Conservation (phyloP, 1,140 invertebrate species). For the Trichonephila clavipes region DNA sequence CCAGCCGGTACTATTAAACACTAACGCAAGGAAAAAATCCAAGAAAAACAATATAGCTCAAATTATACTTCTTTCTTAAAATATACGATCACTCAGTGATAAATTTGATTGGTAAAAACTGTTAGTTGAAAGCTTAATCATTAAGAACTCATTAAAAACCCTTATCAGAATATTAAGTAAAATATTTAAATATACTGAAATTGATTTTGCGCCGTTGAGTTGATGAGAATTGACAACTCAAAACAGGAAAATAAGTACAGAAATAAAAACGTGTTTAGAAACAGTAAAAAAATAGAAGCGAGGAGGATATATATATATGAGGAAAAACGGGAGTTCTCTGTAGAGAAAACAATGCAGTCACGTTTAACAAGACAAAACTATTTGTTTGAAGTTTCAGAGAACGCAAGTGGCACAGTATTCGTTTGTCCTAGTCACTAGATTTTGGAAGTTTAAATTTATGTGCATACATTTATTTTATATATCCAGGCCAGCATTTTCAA, state of each 20-base stretch:
- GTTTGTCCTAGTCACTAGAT: neutral
- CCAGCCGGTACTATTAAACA: too few relatives aligned
- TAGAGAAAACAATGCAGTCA: constrained; percentile 46
- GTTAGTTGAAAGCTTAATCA: too few relatives aligned
- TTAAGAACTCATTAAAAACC: too few relatives aligned
- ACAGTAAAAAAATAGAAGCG: neutral
- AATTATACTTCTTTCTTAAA: too few relatives aligned
- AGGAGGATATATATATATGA: too few relatives aligned
- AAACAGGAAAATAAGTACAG: neutral
- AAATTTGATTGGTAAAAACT: too few relatives aligned
- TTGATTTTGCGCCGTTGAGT: neutral
- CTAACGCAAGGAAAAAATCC: too few relatives aligned
- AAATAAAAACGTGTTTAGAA: neutral
- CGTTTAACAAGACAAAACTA: neutral
- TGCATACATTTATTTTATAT: constrained; percentile 39
- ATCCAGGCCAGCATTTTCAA: constrained; percentile 4
- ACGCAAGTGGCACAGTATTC: constrained; percentile 23
- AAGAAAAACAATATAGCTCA: too few relatives aligned
- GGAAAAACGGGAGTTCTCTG: neutral
- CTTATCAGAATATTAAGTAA: too few relatives aligned
- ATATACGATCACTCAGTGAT: too few relatives aligned
- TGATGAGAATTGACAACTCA: neutral
- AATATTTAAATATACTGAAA: neutral
- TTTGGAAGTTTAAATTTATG: constrained; percentile 66
- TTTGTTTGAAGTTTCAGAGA: constrained; percentile 56